These are phyloP conservation scores for Apistogramma diplotaenia DNA, from an alignment of 2,113 vertebrate species.

Conservation along the genomic window DNA sequence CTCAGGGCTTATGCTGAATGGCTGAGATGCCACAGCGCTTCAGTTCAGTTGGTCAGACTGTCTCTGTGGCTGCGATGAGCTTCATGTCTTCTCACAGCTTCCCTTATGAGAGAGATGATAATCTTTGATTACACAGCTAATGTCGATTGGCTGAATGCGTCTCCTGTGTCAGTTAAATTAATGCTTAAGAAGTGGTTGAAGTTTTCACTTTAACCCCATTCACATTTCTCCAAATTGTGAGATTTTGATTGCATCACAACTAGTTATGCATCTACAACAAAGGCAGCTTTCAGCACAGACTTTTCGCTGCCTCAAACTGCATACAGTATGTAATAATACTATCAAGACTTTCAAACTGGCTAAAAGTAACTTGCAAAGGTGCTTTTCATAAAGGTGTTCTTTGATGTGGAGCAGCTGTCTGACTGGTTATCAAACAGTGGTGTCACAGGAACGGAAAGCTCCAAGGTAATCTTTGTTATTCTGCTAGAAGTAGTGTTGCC, in stretches of 20 bases:
- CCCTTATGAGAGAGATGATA: neutral
- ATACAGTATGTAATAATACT: neutral
- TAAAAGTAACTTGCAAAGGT: constrained; percentile 22
- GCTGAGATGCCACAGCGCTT: neutral
- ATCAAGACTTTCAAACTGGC: constrained; percentile 1
- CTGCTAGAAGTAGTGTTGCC: constrained; percentile 61
- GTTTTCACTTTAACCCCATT: neutral
- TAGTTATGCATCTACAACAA: neutral
- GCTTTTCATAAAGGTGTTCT: constrained; percentile 43
- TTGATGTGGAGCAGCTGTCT: constrained; percentile 62
- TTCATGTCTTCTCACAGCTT: neutral
- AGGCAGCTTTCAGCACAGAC: neutral
- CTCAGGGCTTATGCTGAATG: neutral
- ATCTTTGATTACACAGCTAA: neutral
- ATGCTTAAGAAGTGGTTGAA: neutral
- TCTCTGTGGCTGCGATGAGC: no score
- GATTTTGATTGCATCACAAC: neutral
- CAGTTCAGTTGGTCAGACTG: neutral
- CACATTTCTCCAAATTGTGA: neutral
- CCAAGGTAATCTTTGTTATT: constrained; percentile 71
- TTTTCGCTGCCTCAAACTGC: neutral
- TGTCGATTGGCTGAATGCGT: neutral
- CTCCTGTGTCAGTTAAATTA: neutral
- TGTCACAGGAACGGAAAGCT: constrained; percentile 67
- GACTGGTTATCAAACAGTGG: constrained; percentile 51